Base-by-base conservation (phyloP, 2,113 vertebrate species). In the Sapajus apella region DNA sequence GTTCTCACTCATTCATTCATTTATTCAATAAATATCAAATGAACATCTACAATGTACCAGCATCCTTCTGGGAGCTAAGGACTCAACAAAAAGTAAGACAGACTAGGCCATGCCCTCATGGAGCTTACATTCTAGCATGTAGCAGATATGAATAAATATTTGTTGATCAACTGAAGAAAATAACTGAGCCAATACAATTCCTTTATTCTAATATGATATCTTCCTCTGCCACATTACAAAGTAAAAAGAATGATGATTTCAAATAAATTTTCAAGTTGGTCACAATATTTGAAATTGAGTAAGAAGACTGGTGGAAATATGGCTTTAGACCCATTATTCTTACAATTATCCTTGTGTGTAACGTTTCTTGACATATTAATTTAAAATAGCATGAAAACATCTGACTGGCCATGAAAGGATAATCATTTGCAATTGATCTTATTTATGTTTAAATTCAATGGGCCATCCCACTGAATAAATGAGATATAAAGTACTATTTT, bases 311-410 rank as follows among this genome's bases (percentile, higher is more conserved):
- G 68, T 43, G n/a, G 32, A 66, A 87, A 58, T 58, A 9, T 17
- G 55, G 30, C 8, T 79, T 82, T 43, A 32, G 47, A 50, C 10
- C 27, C 7, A 73, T 17, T 68, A 4, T 70, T 40, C 37, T 21
- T 64, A 55, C 87, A 45, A 82, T 76, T 93, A 45, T 18, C 30
- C 9, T 86, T 5, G 8, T 27, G 4, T 64, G 82, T 30, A 45
- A 45, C 64, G 20, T 80, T 85, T 95, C 56, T 61, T 56, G 11
- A 37, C 70, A 55, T 52, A 30, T 56, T 87, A 50, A 58, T 68
- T 91, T 77, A 95, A 96, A 61, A 87, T 27, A 75, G n/a, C 45
- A 47, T 91, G 61, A 95, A 87, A 80, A 17, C 10, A 84, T 20
- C 43, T 55, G 3, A 40, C 45, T 55, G 83, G 25, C 86, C 18